These are phyloP conservation scores for Marasmarcha lunaedactyla DNA, from an alignment of 2,888 invertebrate genomes.

Conservation along the genomic window DNA sequence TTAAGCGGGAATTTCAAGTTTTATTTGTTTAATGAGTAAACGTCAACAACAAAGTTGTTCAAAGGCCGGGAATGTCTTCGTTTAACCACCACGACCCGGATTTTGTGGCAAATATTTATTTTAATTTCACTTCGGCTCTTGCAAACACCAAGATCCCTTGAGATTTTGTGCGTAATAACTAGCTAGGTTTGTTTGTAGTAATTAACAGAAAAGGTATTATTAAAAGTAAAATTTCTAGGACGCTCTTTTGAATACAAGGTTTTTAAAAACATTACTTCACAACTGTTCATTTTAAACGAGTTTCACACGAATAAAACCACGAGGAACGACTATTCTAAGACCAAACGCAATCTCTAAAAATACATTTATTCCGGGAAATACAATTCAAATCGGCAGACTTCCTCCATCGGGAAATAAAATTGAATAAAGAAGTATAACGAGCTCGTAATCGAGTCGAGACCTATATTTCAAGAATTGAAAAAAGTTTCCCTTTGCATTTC, in stretches of 20 bases:
- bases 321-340: too few relatives aligned
- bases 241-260: too few relatives aligned
- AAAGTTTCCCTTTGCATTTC: not conserved
- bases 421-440: constrained; percentile 29
- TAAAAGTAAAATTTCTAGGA: too few relatives aligned
- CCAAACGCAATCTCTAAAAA: too few relatives aligned
- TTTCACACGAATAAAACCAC: too few relatives aligned
- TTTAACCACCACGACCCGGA: constrained; percentile 60
- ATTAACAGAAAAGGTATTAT: too few relatives aligned
- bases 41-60: constrained; percentile 64
- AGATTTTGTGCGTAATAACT: too few relatives aligned
- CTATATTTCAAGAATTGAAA: constrained; percentile 24
- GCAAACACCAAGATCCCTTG: constrained; percentile 29
- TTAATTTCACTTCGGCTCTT: constrained; percentile 61
- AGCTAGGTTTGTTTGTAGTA: too few relatives aligned
- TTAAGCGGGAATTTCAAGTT: constrained; percentile 50
- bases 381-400: too few relatives aligned
- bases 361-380: too few relatives aligned
- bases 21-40: constrained; percentile 65
- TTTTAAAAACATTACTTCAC: too few relatives aligned
- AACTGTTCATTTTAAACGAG: too few relatives aligned
- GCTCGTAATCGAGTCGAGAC: constrained; percentile 35
- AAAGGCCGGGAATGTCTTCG: constrained; percentile 63
- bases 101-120: constrained; percentile 67
- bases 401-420: constrained; percentile 26